phyloP scores from a whole-genome alignment of 2,113 vertebrate genomes.

The Nannospalax galili region DNA sequence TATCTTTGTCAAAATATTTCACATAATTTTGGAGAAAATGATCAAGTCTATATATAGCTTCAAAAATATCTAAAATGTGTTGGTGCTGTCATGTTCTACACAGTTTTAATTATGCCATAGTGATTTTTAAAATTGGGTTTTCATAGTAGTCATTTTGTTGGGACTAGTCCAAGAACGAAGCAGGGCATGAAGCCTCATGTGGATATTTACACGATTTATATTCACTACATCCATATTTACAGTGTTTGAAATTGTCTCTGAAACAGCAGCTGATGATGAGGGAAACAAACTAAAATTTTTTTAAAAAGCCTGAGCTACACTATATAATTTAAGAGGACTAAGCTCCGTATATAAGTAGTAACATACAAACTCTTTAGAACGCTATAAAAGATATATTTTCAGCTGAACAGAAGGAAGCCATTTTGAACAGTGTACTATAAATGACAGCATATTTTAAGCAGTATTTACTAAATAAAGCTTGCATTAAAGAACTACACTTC shows the following conservation, averaged over 20 bases:
- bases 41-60: slow-evolving; percentile 13
- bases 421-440: neutral
- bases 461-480: neutral
- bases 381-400: neutral
- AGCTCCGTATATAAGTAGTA: neutral
- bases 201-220: slow-evolving; percentile 37
- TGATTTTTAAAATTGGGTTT: slow-evolving; percentile 60
- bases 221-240: slow-evolving; percentile 26
- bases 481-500: neutral
- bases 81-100: neutral
- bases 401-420: neutral
- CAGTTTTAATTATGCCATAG: slow-evolving; percentile 2
- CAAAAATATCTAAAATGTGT: slow-evolving; percentile 37
- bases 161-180: slow-evolving; percentile 56
- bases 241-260: slow-evolving; percentile 24
- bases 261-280: slow-evolving; percentile 48
- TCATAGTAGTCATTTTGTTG: slow-evolving; percentile 36
- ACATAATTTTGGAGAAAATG: neutral
- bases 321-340: slow-evolving; percentile 21
- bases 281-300: neutral
- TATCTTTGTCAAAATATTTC: slow-evolving; percentile 56
- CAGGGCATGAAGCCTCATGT: neutral
- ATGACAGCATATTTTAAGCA: slow-evolving; percentile 21
- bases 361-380: neutral
- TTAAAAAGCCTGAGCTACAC: neutral